Percentiles rank a stretch among this genome's conserved stretches.
These are phyloP conservation scores for Datnioides undecimradiatus DNA, from an alignment of 2,113 vertebrate species.

Conservation along the genomic window DNA sequence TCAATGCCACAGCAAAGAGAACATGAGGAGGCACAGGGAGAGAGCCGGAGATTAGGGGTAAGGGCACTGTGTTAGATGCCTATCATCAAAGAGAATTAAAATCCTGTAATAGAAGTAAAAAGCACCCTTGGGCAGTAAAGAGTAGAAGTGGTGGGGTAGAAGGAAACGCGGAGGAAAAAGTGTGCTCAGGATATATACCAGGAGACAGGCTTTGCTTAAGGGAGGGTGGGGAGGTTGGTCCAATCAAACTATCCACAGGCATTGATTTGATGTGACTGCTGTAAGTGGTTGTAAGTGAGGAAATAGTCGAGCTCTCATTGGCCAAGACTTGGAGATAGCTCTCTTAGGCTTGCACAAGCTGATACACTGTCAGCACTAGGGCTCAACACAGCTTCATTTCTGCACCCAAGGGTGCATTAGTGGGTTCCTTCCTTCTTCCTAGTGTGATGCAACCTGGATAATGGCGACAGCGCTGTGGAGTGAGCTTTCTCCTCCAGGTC, in stretches of 20 bases:
- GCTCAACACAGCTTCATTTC: slow-evolving; percentile 39
- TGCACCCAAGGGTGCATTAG: slow-evolving; percentile 38
- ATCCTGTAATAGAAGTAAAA: slow-evolving; percentile 73
- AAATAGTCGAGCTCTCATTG: slow-evolving; percentile 67
- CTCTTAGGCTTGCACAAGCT: slow-evolving; percentile 52
- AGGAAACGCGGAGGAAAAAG: slow-evolving; percentile 33
- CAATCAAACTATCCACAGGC: slow-evolving; percentile 65
- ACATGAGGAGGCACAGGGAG: slow-evolving; percentile 22
- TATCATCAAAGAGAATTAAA: slow-evolving; percentile 76
- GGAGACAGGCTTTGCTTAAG: slow-evolving; percentile 42
- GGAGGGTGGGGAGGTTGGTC: slow-evolving; percentile 25
- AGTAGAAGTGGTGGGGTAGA: slow-evolving; percentile 34
- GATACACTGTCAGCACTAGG: slow-evolving; percentile 40
- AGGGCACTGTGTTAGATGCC: slow-evolving; percentile 62
- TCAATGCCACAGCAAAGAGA: slow-evolving; percentile 47
- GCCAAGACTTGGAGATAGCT: slow-evolving; percentile 55
- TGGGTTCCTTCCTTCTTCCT: neutral
- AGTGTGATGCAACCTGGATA: neutral
- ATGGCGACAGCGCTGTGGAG: neutral
- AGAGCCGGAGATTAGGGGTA: slow-evolving; percentile 51
- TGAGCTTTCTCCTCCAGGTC: neutral
- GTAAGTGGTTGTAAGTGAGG: slow-evolving; percentile 73
- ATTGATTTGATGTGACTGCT: slow-evolving; percentile 72
- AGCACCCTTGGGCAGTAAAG: slow-evolving; percentile 56
- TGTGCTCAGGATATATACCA: slow-evolving; percentile 40